Base-by-base conservation (phyloP, 2,888 invertebrate genomes). In the Noctua janthe region DNA sequence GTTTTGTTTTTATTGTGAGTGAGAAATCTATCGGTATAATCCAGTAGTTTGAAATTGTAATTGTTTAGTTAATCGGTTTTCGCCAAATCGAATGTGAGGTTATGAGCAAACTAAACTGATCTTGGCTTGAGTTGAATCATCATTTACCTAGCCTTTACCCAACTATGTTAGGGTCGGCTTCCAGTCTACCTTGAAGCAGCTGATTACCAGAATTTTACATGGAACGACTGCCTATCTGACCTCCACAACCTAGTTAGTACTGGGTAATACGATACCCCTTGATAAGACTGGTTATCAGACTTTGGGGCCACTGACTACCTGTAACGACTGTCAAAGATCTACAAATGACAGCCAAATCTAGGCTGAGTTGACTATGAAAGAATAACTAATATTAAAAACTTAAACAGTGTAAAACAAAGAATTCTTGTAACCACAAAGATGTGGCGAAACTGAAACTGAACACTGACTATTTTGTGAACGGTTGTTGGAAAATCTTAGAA, bases 1-100 rank as follows among this genome's bases (percentile, higher is more conserved):
- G 13, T 72, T 84, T 84, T 15, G 71, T 73, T 82, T 83, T 83
- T 80, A 69, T 71, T 71, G 47, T 54, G 51, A 71, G 47, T 62
- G 20, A 56, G 71, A 29, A 56, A 72, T 72, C 17, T 71, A 59
- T 67, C 15, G 47, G 49, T 6, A 5, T 67, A 49, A 11, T 43
- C 23, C 29, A 66, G 49, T 35, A 54, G 13, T 75, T 70, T 29
- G 8, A 29, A 23, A 17, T 47, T 47, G 6, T 1, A 2, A 29
- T 13, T 7, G n/a, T 69, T 8, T 0, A 8, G 13, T 43, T 2
- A 43, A 13, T 1, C n/a, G 47, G 1, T 35, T 35, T 69, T n/a
- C 8, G 17, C 17, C 62, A 29, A 62, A 29, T 29, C 62, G 15
- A 62, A 62, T 15, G 7, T 15, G 7, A 62, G 6, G 1, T 29